These are phyloP conservation scores for Branchinecta lindahli DNA, from an alignment of 1,140 invertebrate species.

Conservation along the genomic window DNA sequence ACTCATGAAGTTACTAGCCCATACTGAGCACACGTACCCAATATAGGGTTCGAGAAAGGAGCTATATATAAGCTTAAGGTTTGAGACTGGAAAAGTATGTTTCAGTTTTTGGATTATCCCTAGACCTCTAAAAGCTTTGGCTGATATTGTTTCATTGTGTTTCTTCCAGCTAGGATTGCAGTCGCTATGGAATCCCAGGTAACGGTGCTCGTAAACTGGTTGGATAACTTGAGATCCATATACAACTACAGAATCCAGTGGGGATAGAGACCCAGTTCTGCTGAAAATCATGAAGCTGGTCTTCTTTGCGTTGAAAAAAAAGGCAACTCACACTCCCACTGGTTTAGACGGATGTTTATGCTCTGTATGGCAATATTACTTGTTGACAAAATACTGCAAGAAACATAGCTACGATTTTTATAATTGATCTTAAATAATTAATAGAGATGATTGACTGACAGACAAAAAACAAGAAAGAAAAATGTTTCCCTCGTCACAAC, in stretches of 20 bases:
- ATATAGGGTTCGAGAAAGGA: neutral
- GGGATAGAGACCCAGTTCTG: too few relatives aligned
- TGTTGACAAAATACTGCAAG: too few relatives aligned
- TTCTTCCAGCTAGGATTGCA: conserved; percentile 5
- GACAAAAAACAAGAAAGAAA: too few relatives aligned
- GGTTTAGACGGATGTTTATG: too few relatives aligned
- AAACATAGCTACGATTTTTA: too few relatives aligned
- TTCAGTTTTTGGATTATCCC: neutral
- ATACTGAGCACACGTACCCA: conserved; percentile 1
- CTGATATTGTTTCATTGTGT: conserved; percentile 9
- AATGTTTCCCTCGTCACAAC: too few relatives aligned
- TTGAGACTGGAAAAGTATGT: conserved; percentile 5
- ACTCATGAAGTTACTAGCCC: conserved; percentile 3
- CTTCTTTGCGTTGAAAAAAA: neutral
- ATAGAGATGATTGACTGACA: too few relatives aligned
- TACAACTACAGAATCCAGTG: too few relatives aligned
- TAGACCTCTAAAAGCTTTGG: conserved; percentile 3
- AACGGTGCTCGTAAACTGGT: neutral
- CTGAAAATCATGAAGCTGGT: neutral
- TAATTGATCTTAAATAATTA: too few relatives aligned
- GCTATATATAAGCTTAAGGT: neutral
- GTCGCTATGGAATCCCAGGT: neutral
- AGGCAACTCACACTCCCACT: neutral
- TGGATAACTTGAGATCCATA: too few relatives aligned
- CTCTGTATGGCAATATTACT: too few relatives aligned